Base-by-base conservation (phyloP, 1,140 invertebrate species). In the Pogonognathellus flavescens region DNA sequence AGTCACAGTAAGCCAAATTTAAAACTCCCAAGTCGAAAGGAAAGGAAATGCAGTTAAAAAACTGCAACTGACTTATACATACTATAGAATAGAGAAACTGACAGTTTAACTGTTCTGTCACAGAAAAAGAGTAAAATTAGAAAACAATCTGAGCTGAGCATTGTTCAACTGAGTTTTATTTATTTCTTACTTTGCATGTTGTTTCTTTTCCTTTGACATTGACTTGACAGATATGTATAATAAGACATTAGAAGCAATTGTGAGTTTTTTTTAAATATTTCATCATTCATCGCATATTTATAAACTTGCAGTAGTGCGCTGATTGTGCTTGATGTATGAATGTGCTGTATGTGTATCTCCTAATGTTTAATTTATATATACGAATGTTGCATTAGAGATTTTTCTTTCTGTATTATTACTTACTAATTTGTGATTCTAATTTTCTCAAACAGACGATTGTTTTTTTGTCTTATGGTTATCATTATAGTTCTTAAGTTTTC, bases 121-220 rank as follows among this genome's bases (percentile, higher is more conserved):
- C 53, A 57, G 2, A n/a, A 49, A 76, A 76, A 16, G 41, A 50
- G 70, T 76, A 25, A 76, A 31, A 76, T n/a, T 76, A 49, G 53
- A 41, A 41, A 41, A 41, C 6, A 41, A 1, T 41, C 31, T 41
- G 31, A 41, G 31, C 2, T 41, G 31, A 41, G 41, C 49, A 76
- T 76, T 41, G 31, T 49, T 72, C 41, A 76, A 76, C 5, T 50
- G 18, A 20, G 13, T 76, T 76, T 76, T 76, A 76, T 31, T 76
- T 76, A 16, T 76, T 31, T 49, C 49, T 76, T n/a, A 76, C 9
- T 76, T 9, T 50, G n/a, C 16, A n/a, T 9, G 14, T 0, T 18
- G n/a, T 76, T 41, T 31, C 16, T 76, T 66, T 18, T 22, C 6
- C 1, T 18, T 66, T 49, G 31, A 76, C 70, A 76, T 76, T 76